Conservation (phyloP, 2,113 vertebrate species). For the Herpetotheres cachinnans region DNA sequence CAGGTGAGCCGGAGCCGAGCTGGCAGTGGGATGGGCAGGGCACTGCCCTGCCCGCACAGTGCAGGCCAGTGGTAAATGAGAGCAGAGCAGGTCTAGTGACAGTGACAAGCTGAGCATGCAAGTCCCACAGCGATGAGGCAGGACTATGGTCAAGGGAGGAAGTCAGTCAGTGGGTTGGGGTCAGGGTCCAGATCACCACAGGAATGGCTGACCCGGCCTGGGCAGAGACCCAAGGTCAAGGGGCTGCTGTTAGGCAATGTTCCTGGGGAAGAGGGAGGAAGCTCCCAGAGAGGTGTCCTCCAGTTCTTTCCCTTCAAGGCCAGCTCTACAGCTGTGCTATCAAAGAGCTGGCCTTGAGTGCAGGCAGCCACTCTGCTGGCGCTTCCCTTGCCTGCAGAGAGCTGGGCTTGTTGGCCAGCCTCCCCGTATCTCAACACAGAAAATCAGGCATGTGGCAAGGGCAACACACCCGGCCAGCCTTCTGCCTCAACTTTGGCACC, state of each 20-base stretch:
- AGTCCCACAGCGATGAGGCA: neutral
- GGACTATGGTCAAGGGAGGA: neutral
- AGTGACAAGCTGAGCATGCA: neutral
- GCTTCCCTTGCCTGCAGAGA: fast-evolving
- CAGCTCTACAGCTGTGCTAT: neutral
- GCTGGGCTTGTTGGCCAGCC: neutral
- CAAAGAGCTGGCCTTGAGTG: neutral
- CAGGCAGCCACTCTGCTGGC: fast-evolving
- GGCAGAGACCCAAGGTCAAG: neutral
- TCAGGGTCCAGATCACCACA: neutral
- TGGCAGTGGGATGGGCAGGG: neutral
- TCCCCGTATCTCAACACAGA: neutral
- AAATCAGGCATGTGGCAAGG: fast-evolving
- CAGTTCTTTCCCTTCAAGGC: neutral
- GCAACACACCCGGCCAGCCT: fast-evolving
- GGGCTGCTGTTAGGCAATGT: fast-evolving
- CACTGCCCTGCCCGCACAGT: neutral
- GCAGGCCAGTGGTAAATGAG: neutral
- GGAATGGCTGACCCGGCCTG: neutral
- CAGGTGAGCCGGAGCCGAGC: fast-evolving
- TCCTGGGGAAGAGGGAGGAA: neutral
- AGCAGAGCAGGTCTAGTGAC: neutral
- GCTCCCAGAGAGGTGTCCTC: neutral
- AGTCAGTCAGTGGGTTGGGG: neutral
- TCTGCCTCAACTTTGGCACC: neutral